Evolutionary conservation across 2,113 vertebrate species (phyloP).

Genomic region (cattle (Bos taurus)): ARS-UCD2.0 NC_037335.1:86259001-86259500

Average conservation of each 20-base stretch:
- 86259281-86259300: not conserved
- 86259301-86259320: not conserved
- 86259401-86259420: not conserved
- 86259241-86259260: no score
- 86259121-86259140: not conserved
- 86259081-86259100: not conserved
- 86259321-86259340: not conserved
- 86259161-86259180: not conserved
- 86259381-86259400: not conserved
- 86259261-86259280: not conserved
- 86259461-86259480: no score
- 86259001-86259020: not conserved
- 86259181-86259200: rapidly evolving
- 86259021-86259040: not conserved
- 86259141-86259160: not conserved
- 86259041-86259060: not conserved
- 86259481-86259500: not conserved
- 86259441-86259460: not conserved
- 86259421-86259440: not conserved
- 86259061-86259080: not conserved
- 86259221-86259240: not conserved
- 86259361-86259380: not conserved
- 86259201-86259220: rapidly evolving
- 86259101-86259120: not conserved
- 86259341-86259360: not conserved